Conservation (phyloP, 2,113 vertebrate species). For the Catagonus wagneri region DNA sequence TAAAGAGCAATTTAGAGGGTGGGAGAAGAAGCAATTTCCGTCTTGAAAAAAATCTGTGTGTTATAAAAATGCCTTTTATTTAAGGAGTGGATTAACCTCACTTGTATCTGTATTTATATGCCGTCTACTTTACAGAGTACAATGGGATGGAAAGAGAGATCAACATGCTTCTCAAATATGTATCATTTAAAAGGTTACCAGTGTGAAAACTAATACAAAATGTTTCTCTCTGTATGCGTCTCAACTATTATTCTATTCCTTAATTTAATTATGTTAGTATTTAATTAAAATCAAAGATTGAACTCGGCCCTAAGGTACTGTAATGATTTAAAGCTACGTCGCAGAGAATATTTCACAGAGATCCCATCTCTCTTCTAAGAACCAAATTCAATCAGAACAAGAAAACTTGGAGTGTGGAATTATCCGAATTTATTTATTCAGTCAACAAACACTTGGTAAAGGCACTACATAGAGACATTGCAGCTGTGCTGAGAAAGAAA, state of each 20-base stretch:
- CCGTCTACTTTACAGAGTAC: not conserved
- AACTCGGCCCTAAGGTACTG: not conserved
- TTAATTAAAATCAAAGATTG: constrained; percentile 53
- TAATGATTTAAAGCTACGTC: constrained; percentile 42
- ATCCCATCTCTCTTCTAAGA: constrained; percentile 30
- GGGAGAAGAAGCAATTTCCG: constrained; percentile 69
- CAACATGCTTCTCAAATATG: not conserved
- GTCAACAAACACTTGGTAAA: constrained; percentile 47
- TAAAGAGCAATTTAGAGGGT: constrained; percentile 75
- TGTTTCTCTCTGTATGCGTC: not conserved
- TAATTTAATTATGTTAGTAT: constrained; percentile 9
- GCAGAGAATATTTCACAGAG: not conserved
- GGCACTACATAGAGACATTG: not conserved
- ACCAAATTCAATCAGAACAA: not conserved
- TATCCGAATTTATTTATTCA: constrained; percentile 36
- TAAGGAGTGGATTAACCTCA: constrained; percentile 60
- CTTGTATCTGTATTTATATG: not conserved
- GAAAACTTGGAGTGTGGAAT: not conserved
- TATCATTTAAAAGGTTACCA: not conserved
- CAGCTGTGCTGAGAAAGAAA: constrained; percentile 57
- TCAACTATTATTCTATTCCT: not conserved
- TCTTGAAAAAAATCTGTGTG: constrained; percentile 68
- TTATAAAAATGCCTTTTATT: constrained; percentile 69
- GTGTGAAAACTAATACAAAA: not conserved
- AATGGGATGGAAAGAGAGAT: not conserved